Evolutionary conservation across 2,797 vertebrate species (phyloP).

Genomic region (Falco peregrinus): DNA sequence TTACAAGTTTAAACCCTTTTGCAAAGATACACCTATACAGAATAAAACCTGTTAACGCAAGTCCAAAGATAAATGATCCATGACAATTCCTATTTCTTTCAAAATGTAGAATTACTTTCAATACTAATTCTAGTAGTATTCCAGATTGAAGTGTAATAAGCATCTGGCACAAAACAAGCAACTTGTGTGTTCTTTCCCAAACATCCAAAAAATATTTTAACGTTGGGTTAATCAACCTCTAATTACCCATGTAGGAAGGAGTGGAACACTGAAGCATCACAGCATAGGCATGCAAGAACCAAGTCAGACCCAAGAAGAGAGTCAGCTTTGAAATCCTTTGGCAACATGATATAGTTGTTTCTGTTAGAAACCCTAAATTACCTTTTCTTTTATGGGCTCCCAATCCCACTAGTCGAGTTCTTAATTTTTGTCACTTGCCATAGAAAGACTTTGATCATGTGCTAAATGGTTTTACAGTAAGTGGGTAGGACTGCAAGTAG

Average conservation of each 20-base stretch:
- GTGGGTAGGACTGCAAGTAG: background rate
- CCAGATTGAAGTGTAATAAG: background rate
- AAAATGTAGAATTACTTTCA: background rate
- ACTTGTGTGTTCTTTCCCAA: background rate
- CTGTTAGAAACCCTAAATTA: background rate
- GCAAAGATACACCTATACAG: background rate
- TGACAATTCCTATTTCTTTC: background rate
- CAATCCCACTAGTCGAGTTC: background rate
- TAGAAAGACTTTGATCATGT: constrained; percentile 3
- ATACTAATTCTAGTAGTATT: background rate
- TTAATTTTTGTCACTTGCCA: constrained; percentile 28
- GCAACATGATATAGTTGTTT: background rate
- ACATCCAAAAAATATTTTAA: background rate
- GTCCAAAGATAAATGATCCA: background rate
- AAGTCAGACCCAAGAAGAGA: background rate
- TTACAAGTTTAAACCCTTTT: background rate
- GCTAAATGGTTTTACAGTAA: constrained; percentile 10
- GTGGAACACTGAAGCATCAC: background rate
- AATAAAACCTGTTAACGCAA: background rate
- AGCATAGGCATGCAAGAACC: background rate
- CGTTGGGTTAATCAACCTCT: background rate
- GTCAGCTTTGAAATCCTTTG: background rate
- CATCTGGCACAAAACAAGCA: background rate
- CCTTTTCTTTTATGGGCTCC: background rate
- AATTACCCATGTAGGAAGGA: background rate